phyloP scores from a whole-genome alignment of 2,888 invertebrate species.

The Dicranocentrus wangi region DNA sequence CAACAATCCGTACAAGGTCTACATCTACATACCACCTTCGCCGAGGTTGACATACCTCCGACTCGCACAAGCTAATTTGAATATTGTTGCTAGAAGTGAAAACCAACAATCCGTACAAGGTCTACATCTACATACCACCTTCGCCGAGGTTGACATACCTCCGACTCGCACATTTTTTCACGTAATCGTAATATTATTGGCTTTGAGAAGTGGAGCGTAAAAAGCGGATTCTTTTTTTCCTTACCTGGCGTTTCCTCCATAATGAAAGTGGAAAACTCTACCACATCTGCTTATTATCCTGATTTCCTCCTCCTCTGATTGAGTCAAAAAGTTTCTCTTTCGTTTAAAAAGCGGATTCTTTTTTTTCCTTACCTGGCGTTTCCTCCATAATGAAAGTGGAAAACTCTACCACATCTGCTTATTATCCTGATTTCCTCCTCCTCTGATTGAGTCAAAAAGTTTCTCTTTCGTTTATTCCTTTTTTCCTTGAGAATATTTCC shows the following conservation, averaged over 20 bases:
- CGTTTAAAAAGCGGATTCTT: slow-evolving; percentile 10
- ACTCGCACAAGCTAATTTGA: too few species aligned
- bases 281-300: slow-evolving; percentile 47
- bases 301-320: slow-evolving; percentile 1
- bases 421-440: slow-evolving; percentile 12
- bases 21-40: too few species aligned
- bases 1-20: too few species aligned
- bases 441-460: slow-evolving; percentile 2
- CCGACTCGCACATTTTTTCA: too few species aligned
- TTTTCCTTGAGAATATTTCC: slow-evolving; percentile 27
- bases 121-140: too few species aligned
- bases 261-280: not conserved
- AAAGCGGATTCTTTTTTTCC: slow-evolving; percentile 7
- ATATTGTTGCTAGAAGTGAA: too few species aligned
- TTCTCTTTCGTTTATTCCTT: not conserved
- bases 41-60: too few species aligned
- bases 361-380: slow-evolving; percentile 27
- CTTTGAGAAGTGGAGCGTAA: too few species aligned
- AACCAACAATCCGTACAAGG: too few species aligned
- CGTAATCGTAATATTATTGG: too few species aligned
- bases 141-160: too few species aligned
- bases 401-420: slow-evolving; percentile 38
- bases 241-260: slow-evolving; percentile 44
- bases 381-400: slow-evolving; percentile 26
- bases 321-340: slow-evolving; percentile 1